Conservation (phyloP, 2,797 vertebrate species). For the Aeoliscus strigatus region DNA sequence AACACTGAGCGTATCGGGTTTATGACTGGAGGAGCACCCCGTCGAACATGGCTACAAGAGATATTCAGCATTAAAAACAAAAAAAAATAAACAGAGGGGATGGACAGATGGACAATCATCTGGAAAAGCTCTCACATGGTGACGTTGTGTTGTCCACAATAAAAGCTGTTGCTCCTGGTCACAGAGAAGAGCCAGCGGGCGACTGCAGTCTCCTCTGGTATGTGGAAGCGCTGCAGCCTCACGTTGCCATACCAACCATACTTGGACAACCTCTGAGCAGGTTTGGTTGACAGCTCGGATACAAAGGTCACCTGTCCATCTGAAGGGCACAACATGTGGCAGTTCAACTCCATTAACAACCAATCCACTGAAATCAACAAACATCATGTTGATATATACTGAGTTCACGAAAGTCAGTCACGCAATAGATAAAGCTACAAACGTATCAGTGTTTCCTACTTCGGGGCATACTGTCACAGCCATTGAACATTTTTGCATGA, state of each 20-base stretch:
- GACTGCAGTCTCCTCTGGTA: conserved; percentile 82
- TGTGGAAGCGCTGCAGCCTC: conserved; percentile 84
- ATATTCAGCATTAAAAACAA: not conserved
- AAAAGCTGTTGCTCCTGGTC: conserved; percentile 66
- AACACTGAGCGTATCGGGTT: conserved; percentile 80
- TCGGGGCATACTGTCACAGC: too few species aligned
- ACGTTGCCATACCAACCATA: conserved; percentile 89
- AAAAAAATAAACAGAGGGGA: not conserved
- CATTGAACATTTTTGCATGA: too few species aligned
- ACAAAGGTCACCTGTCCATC: conserved; percentile 73
- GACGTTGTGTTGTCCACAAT: conserved; percentile 79
- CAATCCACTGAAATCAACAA: too few species aligned
- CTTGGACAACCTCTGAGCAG: conserved; percentile 84
- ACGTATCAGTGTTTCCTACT: too few species aligned
- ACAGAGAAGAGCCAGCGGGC: conserved; percentile 85
- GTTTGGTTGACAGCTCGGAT: conserved; percentile 84
- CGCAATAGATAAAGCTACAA: too few species aligned
- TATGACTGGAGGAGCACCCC: conserved; percentile 88
- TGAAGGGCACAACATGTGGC: too few species aligned
- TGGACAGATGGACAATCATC: too few species aligned
- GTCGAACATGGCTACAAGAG: conserved; percentile 79
- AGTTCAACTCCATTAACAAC: too few species aligned
- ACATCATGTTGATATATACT: too few species aligned
- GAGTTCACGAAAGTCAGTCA: too few species aligned
- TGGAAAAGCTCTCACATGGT: conserved; percentile 85